Conservation (phyloP, 2,888 invertebrate species). For the Globia sparganii region DNA sequence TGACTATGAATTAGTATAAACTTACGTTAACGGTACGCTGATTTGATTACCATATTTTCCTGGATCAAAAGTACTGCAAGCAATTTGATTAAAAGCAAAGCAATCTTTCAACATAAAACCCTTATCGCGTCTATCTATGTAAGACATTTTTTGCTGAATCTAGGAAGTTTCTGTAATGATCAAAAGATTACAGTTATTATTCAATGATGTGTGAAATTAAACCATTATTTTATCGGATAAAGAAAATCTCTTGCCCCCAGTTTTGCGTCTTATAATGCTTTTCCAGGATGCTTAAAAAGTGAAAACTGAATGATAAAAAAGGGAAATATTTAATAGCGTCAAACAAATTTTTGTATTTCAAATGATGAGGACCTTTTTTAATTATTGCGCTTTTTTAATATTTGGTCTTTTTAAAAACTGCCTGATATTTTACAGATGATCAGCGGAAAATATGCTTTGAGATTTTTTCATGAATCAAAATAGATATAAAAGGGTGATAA, state of each 20-base stretch:
- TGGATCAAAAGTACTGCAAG: neutral
- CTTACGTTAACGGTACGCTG: neutral
- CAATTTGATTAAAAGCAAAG: neutral
- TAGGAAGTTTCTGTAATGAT: constrained; percentile 11
- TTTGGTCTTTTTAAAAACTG: neutral
- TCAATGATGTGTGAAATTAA: constrained; percentile 53
- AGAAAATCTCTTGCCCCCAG: neutral
- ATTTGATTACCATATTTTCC: neutral
- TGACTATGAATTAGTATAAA: neutral
- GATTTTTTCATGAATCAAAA: neutral
- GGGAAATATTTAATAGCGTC: neutral
- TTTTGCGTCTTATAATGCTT: neutral
- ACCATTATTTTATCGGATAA: constrained; percentile 29
- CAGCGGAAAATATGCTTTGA: neutral
- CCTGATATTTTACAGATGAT: neutral
- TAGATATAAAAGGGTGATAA: too few relatives aligned
- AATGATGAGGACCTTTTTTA: neutral
- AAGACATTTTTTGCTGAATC: constrained; percentile 14
- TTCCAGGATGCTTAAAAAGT: neutral
- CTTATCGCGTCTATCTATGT: neutral
- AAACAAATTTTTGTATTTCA: neutral
- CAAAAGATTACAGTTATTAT: constrained; percentile 33
- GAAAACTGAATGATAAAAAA: neutral
- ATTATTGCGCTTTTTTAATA: neutral
- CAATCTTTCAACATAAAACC: constrained; percentile 1